A percentile compares a stretch with the other conserved stretches of the same genome.
phyloP scores from a whole-genome alignment of 2,888 invertebrate genomes.

The Leptinotarsa haldemani region DNA sequence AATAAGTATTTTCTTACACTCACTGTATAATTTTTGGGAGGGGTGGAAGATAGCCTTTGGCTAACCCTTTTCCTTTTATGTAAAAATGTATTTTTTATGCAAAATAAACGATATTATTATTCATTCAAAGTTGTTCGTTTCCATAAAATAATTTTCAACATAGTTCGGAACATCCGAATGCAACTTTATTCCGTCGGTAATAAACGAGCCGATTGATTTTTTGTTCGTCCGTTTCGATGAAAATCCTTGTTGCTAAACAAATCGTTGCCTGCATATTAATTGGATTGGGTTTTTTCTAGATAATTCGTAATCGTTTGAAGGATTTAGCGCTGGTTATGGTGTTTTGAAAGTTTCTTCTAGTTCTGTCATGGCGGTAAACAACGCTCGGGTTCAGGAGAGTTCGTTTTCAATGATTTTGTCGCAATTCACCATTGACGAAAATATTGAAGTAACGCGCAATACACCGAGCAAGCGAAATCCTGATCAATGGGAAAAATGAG shows the following conservation, averaged over 20 bases:
- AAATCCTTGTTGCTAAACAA: constrained; percentile 26
- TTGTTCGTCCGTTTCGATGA: constrained; percentile 11
- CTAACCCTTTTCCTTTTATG: too few species aligned
- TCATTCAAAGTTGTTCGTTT: too few species aligned
- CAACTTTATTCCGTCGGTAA: background rate
- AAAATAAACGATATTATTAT: too few species aligned
- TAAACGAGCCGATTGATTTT: constrained; percentile 4
- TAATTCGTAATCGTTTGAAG: constrained; percentile 46
- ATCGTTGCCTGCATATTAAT: constrained; percentile 21
- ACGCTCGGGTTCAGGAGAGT: constrained; percentile 54
- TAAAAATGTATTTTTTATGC: too few species aligned
- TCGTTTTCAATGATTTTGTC: constrained; percentile 59
- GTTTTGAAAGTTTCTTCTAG: constrained; percentile 43
- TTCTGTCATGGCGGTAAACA: constrained; percentile 50
- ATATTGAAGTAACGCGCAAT: background rate
- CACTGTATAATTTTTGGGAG: too few species aligned
- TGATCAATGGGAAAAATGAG: background rate
- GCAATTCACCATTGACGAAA: constrained; percentile 47
- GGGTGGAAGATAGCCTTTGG: too few species aligned
- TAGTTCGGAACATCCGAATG: background rate
- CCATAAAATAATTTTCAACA: too few species aligned
- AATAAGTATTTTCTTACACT: too few species aligned
- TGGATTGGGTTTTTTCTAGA: constrained; percentile 37
- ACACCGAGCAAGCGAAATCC: background rate
- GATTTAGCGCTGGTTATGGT: constrained; percentile 49